Base-by-base conservation (phyloP, 2,797 vertebrate species). In the Labeo calbasu region DNA sequence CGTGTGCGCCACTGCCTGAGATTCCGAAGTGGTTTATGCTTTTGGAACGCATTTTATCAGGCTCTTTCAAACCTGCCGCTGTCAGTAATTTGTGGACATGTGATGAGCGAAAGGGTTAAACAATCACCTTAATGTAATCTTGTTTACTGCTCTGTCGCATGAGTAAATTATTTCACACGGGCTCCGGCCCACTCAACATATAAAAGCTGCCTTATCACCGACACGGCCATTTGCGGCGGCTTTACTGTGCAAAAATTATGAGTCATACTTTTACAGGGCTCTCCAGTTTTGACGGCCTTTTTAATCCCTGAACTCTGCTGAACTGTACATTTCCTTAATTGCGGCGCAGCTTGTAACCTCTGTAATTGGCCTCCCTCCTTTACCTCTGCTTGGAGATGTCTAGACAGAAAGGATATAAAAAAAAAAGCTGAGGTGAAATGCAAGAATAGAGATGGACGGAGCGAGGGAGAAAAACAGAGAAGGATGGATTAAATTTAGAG, bases 241-340 rank as follows among this genome's bases (percentile, higher is more conserved):
- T 89, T 90, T 90, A 92, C 86, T 85, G 89, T 87, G 80, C 81
- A 85, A 87, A 88, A 89, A 91, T 91, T 87, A 87, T 92, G 92
- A 93, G 88, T 93, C 90, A 90, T 90, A 87, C 88, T 89, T 93
- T 93, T 92, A 92, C 84, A 88, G 91, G 91, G 88, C 90, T 93
- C 85, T 91, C 87, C 85, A 75, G 84, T 72, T 88, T 85, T 87
- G 87, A 90, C 32, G 53, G 89, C 84, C 85, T 88, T 90, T 90
- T 91, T 90, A 92, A 92, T 91, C 90, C n/a, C 72, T 91, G 90
- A 92, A 91, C 92, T 86, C 61, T 81, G 82, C 88, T 92, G 90
- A 93, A 92, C 91, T 90, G 87, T 91, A 92, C 92, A 93, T 93
- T 93, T 91, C 89, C 90, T 93, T 92, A 92, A 93, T 92, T 93